phyloP scores from a whole-genome alignment of 2,888 invertebrate genomes.

The Clostera curtula region DNA sequence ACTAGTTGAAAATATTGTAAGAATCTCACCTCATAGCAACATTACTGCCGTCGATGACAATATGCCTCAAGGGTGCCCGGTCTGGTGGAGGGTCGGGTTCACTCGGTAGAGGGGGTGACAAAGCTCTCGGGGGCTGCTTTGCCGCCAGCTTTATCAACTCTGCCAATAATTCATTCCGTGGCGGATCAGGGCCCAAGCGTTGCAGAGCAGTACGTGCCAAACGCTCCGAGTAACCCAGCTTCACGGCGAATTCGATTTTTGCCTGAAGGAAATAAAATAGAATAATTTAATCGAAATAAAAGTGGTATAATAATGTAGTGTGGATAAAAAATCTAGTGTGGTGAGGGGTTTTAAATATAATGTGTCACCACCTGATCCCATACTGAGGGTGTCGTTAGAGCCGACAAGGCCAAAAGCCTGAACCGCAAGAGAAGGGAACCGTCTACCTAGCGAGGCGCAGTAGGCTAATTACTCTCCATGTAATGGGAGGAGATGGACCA shows the following conservation, averaged over 20 bases:
- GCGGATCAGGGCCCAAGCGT: constrained; percentile 89
- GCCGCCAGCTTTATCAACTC: constrained; percentile 90
- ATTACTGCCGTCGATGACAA: constrained; percentile 96
- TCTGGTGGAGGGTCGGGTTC: constrained; percentile 53
- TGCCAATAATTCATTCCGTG: constrained; percentile 89
- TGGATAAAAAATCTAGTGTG: neutral
- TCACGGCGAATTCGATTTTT: constrained; percentile 92
- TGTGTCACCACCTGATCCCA: no score
- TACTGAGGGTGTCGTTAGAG: no score
- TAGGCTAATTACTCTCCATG: no score
- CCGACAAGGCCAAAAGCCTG: no score
- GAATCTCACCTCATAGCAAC: constrained; percentile 88
- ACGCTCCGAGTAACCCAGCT: constrained; percentile 92
- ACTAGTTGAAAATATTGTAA: constrained; percentile 1
- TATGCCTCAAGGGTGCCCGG: constrained; percentile 76
- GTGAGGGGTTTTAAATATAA: no score
- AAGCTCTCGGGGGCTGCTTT: constrained; percentile 53
- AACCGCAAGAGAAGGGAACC: no score
- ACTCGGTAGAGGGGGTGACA: constrained; percentile 43
- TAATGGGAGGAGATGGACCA: no score
- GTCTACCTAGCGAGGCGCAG: no score
- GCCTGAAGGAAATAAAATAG: constrained; percentile 43
- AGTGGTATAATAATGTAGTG: neutral
- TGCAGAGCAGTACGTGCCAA: constrained; percentile 88
- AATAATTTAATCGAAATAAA: no score